These are phyloP conservation scores for Peromyscus maniculatus DNA, from an alignment of 2,113 vertebrate species.

Conservation along the genomic window DNA sequence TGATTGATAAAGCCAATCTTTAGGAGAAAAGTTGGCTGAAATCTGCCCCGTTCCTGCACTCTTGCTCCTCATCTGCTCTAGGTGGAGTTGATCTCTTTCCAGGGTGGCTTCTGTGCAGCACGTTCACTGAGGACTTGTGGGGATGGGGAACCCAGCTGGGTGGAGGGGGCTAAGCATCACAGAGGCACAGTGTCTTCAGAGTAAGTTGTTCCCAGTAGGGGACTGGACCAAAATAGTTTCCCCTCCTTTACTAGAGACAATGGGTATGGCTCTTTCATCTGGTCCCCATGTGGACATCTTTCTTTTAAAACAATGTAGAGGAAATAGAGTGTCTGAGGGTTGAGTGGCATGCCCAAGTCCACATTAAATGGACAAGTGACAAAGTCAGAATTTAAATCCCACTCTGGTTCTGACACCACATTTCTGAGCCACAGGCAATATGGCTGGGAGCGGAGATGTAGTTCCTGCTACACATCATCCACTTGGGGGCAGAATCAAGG, in stretches of 20 bases:
- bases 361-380: not conserved
- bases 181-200: too few species aligned
- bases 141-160: not conserved
- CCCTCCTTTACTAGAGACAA: not conserved
- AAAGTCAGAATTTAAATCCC: not conserved
- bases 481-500: not conserved
- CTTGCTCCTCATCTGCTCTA: not conserved
- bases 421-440: not conserved
- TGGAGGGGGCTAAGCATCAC: not conserved
- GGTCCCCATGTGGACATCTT: not conserved
- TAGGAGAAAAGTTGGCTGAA: not conserved
- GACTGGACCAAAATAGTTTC: not conserved
- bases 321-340: not conserved
- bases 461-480: not conserved
- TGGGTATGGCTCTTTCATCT: not conserved
- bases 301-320: not conserved
- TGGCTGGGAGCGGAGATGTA: not conserved
- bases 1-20: not conserved
- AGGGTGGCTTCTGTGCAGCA: not conserved
- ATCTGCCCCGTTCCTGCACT: not conserved
- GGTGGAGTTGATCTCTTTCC: not conserved
- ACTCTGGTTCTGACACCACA: not conserved
- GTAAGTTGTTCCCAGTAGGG: not conserved
- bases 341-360: not conserved
- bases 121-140: not conserved